Percentiles rank a stretch among this genome's conserved stretches.
These are phyloP conservation scores for Leucoraja erinaceus DNA, from an alignment of 2,113 vertebrate genomes.

Conservation along the genomic window DNA sequence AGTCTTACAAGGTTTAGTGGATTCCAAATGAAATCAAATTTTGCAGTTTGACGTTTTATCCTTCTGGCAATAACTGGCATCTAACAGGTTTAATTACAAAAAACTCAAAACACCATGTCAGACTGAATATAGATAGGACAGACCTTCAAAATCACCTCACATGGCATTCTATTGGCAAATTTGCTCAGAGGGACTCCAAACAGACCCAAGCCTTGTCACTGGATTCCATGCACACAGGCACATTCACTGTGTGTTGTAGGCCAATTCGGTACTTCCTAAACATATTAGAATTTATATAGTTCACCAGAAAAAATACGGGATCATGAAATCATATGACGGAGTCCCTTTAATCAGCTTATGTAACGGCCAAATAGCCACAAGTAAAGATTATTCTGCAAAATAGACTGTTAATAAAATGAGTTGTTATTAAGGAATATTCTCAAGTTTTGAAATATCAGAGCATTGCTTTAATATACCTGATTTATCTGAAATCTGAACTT, in stretches of 20 bases:
- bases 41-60: too few relatives aligned
- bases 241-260: too few relatives aligned
- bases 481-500: neutral
- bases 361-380: neutral
- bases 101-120: neutral
- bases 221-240: too few relatives aligned
- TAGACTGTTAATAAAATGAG: neutral
- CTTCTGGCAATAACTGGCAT: neutral
- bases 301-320: too few relatives aligned
- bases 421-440: neutral
- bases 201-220: too few relatives aligned
- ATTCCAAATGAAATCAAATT: too few relatives aligned
- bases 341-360: neutral
- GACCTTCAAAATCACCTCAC: neutral
- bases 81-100: neutral
- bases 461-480: constrained; percentile 1
- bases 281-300: too few relatives aligned
- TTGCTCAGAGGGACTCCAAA: neutral
- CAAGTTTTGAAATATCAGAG: neutral
- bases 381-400: neutral
- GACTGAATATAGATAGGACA: neutral
- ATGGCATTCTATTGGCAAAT: neutral
- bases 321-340: neutral
- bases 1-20: too few relatives aligned
- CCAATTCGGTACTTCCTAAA: too few relatives aligned